Evolutionary conservation across 2,888 invertebrate species (phyloP), one percentile per base, ranked within the genome.

Genomic region (Scaeva pyrastri): DNA sequence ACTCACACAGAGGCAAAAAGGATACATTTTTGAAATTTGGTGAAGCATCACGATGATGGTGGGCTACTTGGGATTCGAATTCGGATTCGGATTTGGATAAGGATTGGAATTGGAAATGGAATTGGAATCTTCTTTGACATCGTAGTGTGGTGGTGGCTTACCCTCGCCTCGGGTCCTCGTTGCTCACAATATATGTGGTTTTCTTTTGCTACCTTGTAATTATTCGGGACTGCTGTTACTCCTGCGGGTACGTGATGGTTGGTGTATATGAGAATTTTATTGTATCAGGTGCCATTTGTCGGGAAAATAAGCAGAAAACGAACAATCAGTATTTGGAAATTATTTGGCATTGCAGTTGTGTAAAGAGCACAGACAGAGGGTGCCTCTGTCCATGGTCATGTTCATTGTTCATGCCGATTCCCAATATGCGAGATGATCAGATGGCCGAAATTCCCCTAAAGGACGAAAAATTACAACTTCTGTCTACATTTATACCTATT

Each of bases 271-370:
- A 16, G 71, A 80, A 45, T 68, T 80, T 80, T 79, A 85, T 85
- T 85, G 75, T 75, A 75, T 80, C 84, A 81, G 80, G 80, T 80
- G 73, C 72, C 76, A 48, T 85, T 85, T 85, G 66, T 80, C 56
- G 73, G 68, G 39, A 23, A 52, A 26, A 55, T 19, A 16, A 36
- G 2, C 8, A 71, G 19, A 41, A 10, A n/a, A 55, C 1, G 75
- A 21, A 45, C 16, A 45, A 45, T 31, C 26, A 64, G 11, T 12
- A 45, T 45, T 52, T 21, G 45, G 39, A 70, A n/a, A n/a, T n/a
- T n/a, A 62, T 36, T 58, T 41, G 50, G 56, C 71, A 55, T 31
- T 52, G 70, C 81, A 76, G 82, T 72, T 64, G 55, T 72, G 14
- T 66, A 31, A 5, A 7, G 3, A 31, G 3, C 4, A 5, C 31